These are phyloP conservation scores for Rhingia campestris DNA, from an alignment of 2,888 invertebrate species.

Conservation along the genomic window DNA sequence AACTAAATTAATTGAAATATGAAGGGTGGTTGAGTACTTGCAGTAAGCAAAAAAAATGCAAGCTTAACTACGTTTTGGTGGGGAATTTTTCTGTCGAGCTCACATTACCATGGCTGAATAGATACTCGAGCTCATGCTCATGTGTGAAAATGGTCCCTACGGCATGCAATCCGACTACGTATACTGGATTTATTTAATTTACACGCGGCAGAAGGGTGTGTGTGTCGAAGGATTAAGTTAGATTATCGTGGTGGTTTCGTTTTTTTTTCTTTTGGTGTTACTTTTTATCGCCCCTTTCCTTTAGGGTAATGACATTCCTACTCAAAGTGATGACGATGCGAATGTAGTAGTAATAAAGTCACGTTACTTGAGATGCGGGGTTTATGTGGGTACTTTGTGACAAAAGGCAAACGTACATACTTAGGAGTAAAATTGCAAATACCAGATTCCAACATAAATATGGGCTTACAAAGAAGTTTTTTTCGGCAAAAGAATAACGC, in stretches of 20 bases:
- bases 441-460: constrained; percentile 4
- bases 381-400: no score
- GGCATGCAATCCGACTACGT: not conserved
- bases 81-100: not conserved
- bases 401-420: no score
- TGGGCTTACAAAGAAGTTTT: not conserved
- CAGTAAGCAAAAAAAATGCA: not conserved
- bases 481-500: not conserved
- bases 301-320: constrained; percentile 2
- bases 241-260: constrained; percentile 7
- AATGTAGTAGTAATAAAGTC: constrained; percentile 9
- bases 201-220: constrained; percentile 10
- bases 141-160: constrained; percentile 2
- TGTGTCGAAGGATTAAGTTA: constrained; percentile 3
- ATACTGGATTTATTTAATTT: constrained; percentile 5
- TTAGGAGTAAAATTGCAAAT: not conserved
- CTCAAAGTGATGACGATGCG: constrained; percentile 5
- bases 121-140: not conserved
- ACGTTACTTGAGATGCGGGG: not conserved
- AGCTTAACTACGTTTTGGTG: not conserved
- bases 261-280: not conserved
- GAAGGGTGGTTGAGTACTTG: not conserved
- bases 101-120: not conserved
- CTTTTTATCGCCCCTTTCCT: not conserved
- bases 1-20: constrained; percentile 13